Evolutionary conservation across 2,113 vertebrate genomes (phyloP), one percentile per base, ranked within the genome.

Genomic region (Hippocampus comes): DNA sequence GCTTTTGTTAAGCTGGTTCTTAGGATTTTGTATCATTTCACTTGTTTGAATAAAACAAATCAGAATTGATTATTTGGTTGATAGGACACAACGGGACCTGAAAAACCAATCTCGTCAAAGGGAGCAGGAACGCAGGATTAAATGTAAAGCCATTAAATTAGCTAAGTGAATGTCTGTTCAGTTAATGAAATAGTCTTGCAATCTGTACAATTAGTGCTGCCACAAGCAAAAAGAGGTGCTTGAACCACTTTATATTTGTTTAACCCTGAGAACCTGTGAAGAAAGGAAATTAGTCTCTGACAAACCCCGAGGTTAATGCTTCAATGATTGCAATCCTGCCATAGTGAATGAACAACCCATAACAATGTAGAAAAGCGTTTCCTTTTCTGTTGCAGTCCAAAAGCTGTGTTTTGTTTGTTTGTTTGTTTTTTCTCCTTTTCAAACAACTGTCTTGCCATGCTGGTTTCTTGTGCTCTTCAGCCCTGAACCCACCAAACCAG

Each of bases 1-100:
- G 18, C 15, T 84, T 84, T 84, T 94, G 93, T 94, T 95, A 95
- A 98, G 94, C 95, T 95, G 95, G 95, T 96, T 95, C 96, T 96
- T 95, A 95, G 95, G 95, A 72, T 90, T 96, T 97, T 96, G 93
- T 95, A 95, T 92, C 91, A 93, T 92, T 94, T 91, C 89, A 91
- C 90, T 83, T 81, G 81, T 90, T 92, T 85, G 85, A 84, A 93
- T 90, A 78, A 87, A 92, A 84, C 27, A 78, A 77, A 77, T 55
- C 42, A 68, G 67, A 60, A 83, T 82, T 84, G 67, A 25, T 48
- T 27, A 12, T 74, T 43, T 27, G 10, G 25, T 53, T 61, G 74
- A 3, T 5, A 25, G 41, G 1, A 63, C 10, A 43, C 72, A 68
- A 38, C 1, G 75, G 18, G 53, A 53, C 18, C 59, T 14, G 34